Evolutionary conservation across 2,797 vertebrate genomes (phyloP).

Genomic region (Crax fasciolata): DNA sequence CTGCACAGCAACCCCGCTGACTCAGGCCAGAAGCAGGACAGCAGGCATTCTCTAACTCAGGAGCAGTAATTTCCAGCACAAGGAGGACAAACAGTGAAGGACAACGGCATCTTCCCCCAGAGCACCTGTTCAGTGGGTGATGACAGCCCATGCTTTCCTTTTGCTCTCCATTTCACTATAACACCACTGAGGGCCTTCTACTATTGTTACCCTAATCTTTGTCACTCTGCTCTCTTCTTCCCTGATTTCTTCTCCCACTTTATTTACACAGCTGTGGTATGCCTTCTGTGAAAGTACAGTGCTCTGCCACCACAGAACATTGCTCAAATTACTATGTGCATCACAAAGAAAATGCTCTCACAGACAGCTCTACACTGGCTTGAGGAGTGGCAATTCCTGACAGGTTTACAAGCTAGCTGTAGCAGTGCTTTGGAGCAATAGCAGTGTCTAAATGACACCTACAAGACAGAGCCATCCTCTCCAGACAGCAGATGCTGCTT

Average conservation of each 20-base stretch:
- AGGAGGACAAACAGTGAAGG: background rate
- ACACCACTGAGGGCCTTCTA: background rate
- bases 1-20: fast-evolving
- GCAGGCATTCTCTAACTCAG: background rate
- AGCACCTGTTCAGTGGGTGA: background rate
- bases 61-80: background rate
- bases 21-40: background rate
- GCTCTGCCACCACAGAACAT: background rate
- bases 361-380: background rate
- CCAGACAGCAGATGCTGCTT: background rate
- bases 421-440: background rate
- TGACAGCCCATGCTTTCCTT: background rate
- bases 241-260: background rate
- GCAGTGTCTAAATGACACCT: background rate
- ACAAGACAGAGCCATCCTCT: background rate
- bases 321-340: background rate
- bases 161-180: background rate
- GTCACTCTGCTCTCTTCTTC: background rate
- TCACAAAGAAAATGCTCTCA: background rate
- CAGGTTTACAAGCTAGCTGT: background rate
- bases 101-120: background rate
- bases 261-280: background rate
- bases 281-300: fast-evolving
- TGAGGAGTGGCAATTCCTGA: background rate
- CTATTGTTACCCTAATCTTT: background rate